Base-by-base conservation (phyloP, 64 coral and sea anemone genomes). In the Montipora foliosa region DNA sequence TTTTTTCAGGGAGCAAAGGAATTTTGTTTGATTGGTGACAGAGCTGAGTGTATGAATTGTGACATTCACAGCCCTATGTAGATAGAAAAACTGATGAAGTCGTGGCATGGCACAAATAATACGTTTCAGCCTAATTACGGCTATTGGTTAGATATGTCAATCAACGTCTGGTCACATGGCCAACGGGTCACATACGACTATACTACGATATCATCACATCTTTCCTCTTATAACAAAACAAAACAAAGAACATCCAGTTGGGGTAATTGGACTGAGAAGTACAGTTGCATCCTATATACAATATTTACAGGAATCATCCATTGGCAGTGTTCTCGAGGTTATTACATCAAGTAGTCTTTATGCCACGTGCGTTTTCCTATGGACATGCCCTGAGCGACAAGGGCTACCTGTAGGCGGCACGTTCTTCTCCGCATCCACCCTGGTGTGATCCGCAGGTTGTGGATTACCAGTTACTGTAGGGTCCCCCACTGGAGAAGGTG, bases 81-180 rank as follows among this genome's bases (percentile, higher is more conserved):
- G 48, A 37, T 47, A 89, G 47, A 89, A 89, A 12, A 89, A 57
- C 16, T 89, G 87, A 47, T 89, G 87, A 3, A 71, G 15, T 3
- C 46, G 10, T 12, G 83, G 83, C 83, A 87, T 72, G 48, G 37
- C 29, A 37, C 44, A 37, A 6, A 87, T 71, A 2, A 87, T 87
- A 5, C 83, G 13, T 20, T 87, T 87, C 24, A 87, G 48, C 48
- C 83, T 29, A 29, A 29, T 29, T 29, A 29, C 29, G 29, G 29
- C 29, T 29, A 29, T 29, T 29, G 53, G 10, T 57, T 8, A 57
- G 53, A 57, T 57, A 57, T 8, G 53, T 8, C 53, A 11, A 8
- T 57, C 53, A 57, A 11, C 53, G 2, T 57, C 53, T 57, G 53
- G 53, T 57, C 2, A 57, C 53, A 57, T 57, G 53, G 53, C 53